Base-by-base conservation (phyloP, 2,113 vertebrate species). In the Hemichromis elongatus region DNA sequence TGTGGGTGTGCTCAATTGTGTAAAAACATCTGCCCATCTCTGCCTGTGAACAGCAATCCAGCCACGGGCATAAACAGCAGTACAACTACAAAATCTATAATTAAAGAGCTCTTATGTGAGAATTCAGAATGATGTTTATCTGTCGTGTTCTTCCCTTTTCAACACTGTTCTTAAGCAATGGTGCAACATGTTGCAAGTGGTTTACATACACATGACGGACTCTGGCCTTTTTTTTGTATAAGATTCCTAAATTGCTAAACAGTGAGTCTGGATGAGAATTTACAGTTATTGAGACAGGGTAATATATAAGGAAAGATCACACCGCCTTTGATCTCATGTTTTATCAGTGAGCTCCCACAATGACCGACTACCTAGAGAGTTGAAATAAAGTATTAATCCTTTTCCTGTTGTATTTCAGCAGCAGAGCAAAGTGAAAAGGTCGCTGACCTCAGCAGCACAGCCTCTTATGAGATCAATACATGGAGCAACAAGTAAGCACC, bases 401-500 rank as follows among this genome's bases (percentile, higher is more conserved):
- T 77, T 61, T 50, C 30, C 7, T 63, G n/a, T 82, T 81, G 28
- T 68, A 5, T 90, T 82, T 53, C 83, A 93, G 84, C 82, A 84
- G 81, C 81, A 78, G 54, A 52, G 5, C 12, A 82, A 78, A 84
- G 37, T 19, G 59, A 89, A 87, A 54, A 28, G 50, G 53, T 18
- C 12, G 5, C 78, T 53, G 56, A 77, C 82, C 37, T 40, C 33
- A 56, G 79, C 82, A 75, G 18, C 52, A 14, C 21, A 10, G 9
- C 30, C 85, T 82, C 35, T 2, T 45, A 77, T 37, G 79, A 89
- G 14, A 28, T 85, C 79, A 24, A 79, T 73, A 81, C 68, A 86
- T 5, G 79, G 86, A 86, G 84, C 80, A 78, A 66, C 30, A 89
- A 79, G 94, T 94, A 68, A 91, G 91, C 47, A 30, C 5, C 26